A percentile compares a stretch with the other conserved stretches of the same genome.
These are phyloP conservation scores for Gastrophysa polygoni DNA, from an alignment of 2,888 invertebrate species.

Conservation along the genomic window DNA sequence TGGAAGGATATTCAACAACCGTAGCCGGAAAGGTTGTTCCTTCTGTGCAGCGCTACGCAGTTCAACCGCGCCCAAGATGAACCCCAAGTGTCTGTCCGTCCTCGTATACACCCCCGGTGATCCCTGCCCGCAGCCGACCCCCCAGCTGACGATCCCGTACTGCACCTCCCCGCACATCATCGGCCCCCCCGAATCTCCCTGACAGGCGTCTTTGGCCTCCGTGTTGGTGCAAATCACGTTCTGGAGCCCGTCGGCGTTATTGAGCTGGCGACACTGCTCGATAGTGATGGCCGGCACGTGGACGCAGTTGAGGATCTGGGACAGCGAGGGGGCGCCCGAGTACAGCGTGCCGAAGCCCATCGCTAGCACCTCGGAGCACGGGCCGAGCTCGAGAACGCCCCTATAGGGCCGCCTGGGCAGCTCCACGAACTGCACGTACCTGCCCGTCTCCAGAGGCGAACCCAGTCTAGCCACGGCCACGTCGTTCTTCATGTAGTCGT, in stretches of 20 bases:
- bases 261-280: neutral
- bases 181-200: conserved; percentile 28
- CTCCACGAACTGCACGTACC: neutral
- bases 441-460: neutral
- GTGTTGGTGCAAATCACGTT: conserved; percentile 16
- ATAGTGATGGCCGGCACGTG: neutral
- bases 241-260: neutral
- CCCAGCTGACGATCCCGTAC: conserved; percentile 25
- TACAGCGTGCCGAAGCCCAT: neutral
- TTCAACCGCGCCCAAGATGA: conserved; percentile 1
- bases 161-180: conserved; percentile 20
- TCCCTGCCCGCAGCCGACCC: conserved; percentile 12
- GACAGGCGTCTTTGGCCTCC: conserved; percentile 20
- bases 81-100: conserved; percentile 20
- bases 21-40: too few relatives aligned
- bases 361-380: neutral
- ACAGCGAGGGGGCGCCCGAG: neutral
- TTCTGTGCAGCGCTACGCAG: neutral
- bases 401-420: neutral
- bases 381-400: neutral
- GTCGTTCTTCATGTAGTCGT: neutral
- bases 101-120: conserved; percentile 25
- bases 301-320: neutral
- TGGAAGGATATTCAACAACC: too few relatives aligned
- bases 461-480: neutral